Evolutionary conservation across 1,140 invertebrate genomes (phyloP), one percentile per base, ranked within the genome.

Genomic region (Himalopsyche phryganea): DNA sequence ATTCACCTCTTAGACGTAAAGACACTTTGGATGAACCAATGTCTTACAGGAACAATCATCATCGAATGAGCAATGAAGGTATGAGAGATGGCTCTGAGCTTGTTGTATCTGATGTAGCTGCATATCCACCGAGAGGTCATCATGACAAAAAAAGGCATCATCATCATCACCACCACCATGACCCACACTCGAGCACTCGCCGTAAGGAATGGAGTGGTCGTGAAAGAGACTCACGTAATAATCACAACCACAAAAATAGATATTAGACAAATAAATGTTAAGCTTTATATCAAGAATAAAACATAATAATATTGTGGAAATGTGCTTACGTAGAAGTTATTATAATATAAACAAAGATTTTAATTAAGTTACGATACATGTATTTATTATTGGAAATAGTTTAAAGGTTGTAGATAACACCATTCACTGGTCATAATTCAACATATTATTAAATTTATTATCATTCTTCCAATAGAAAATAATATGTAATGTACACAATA

Each of bases 141-240:
- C 78, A 82, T 19, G 86, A 91, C 71, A 90, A 91, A 71, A 85
- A 87, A 46, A 82, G 85, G 35, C 86, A 88, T 63, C 90, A 92
- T 68, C 90, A 92, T 63, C 90, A 93, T 57, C 90, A 91, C 65
- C 88, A 91, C 67, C 88, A 90, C 70, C 84, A 86, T 53, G 73
- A 75, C 50, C 65, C 66, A n/a, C 61, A 60, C 28, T 60, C 62
- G 17, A 60, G 59, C 28, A 58, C 68, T 7, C 68, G 70, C 41
- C 70, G 69, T 23, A 65, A 65, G 44, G 75, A 74, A 48, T 72
- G 70, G 70, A 69, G 54, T 17, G 62, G 54, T 10, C 38, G 62
- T 2, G 62, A 71, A 28, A 63, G 69, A 18, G 67, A 69, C n/a
- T 68, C 72, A 45, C 68, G 71, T 35, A 66, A 70, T 58, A 72